Evolutionary conservation across 2,888 invertebrate species (phyloP).

Genomic region (Acleris emargana): DNA sequence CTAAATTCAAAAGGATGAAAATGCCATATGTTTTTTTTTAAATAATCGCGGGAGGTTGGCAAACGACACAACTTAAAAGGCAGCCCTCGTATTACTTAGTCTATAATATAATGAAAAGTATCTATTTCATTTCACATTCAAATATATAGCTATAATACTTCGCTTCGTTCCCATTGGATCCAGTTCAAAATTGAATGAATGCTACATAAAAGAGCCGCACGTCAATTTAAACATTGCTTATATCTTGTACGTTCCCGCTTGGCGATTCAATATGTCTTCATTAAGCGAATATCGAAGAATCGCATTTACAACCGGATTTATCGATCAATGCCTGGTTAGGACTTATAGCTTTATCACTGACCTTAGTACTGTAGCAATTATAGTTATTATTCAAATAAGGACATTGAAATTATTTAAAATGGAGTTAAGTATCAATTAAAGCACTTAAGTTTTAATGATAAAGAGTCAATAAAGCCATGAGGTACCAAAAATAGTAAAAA

Average conservation of each 20-base stretch:
- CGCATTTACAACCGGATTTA: constrained; percentile 74
- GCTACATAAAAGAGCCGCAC: constrained; percentile 69
- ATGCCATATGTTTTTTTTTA: too few species aligned
- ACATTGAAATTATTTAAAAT: constrained; percentile 1
- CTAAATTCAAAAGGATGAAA: too few species aligned
- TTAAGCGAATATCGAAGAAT: constrained; percentile 79
- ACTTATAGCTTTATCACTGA: constrained; percentile 64
- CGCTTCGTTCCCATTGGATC: constrained; percentile 12
- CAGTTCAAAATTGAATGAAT: constrained; percentile 54
- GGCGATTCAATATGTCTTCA: constrained; percentile 84
- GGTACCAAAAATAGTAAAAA: too few species aligned
- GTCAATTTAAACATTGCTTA: constrained; percentile 80
- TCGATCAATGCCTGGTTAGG: constrained; percentile 75
- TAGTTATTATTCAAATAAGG: constrained; percentile 25
- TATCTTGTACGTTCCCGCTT: constrained; percentile 75
- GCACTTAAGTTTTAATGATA: not conserved
- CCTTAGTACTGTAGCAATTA: constrained; percentile 52
- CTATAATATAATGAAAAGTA: not conserved
- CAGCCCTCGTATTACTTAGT: too few species aligned
- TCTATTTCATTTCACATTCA: constrained; percentile 1
- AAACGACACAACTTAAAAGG: too few species aligned
- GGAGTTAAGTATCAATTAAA: not conserved
- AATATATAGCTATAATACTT: constrained; percentile 17
- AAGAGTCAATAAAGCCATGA: not conserved
- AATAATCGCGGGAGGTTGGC: too few species aligned